Base-by-base conservation (phyloP, 2,797 vertebrate genomes). In the Trachurus trachurus region DNA sequence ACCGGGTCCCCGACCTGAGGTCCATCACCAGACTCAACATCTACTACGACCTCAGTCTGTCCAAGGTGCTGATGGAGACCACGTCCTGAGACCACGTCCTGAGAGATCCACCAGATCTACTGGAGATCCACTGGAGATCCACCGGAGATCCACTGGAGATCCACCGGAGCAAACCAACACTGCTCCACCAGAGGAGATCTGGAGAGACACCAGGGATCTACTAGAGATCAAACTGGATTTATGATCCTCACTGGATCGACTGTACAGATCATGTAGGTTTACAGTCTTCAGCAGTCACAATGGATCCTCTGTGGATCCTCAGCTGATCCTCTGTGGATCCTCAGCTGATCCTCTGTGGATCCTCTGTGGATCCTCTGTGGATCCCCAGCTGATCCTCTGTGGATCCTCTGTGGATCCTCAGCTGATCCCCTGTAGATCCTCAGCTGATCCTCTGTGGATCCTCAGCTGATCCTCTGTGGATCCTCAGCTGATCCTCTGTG, bases 41-140 rank as follows among this genome's bases (percentile, higher is more conserved):
- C 82, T 7, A 7, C 73, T 0, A 58, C 0, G 90, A 93, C 64
- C 1, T 93, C 31, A 76, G 0, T 0, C 72, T 93, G 50, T 62
- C 71, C 19, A 39, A 0, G 1, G 74, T 91, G 61, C 2, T 4
- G 1, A 0, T 71, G 2, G 71, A 86, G 57, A 78, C 0, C 0
- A 0, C 71, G 10, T 5, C 3, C 16, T 91, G 67, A 88, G 26
- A 58, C 26, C 2, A 4, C 17, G 11, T n/a, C n/a, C n/a, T n/a
- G n/a, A n/a, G n/a, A n/a, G n/a, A n/a, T n/a, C 26, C 22, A 11
- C 37, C 5, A 0, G 72, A 65, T 5, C 21, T 21, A 39, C 40
- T 12, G 2, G 1, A 16, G 29, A 60, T 56, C 29, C 31, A 39
- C 19, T 29, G 6, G 0, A 4, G 42, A 9, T 3, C 42, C 42